phyloP scores from a whole-genome alignment of 2,113 vertebrate genomes.

The Ameiurus melas region DNA sequence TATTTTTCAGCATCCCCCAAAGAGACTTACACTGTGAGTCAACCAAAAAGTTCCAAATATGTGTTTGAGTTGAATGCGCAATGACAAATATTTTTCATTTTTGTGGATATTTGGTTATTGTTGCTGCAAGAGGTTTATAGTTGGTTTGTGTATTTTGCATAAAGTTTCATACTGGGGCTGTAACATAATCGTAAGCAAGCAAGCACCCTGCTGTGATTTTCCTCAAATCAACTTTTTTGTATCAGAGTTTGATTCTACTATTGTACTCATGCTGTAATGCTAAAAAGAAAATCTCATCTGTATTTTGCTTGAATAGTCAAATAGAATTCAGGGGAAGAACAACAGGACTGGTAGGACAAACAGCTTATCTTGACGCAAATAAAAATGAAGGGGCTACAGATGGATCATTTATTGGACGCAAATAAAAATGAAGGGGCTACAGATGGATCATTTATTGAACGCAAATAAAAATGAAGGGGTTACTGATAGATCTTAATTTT shows the following conservation, averaged over 20 bases:
- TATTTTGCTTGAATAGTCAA: neutral
- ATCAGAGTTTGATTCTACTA: neutral
- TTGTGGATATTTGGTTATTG: neutral
- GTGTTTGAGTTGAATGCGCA: neutral
- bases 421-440: neutral
- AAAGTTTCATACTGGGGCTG: neutral
- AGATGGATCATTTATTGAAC: too few species aligned
- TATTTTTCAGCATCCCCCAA: too few species aligned
- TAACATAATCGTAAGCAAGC: neutral
- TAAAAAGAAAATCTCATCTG: neutral
- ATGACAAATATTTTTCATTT: neutral
- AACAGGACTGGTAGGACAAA: neutral
- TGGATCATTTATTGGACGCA: neutral
- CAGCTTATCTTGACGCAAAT: neutral
- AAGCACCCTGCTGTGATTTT: neutral
- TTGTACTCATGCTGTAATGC: neutral
- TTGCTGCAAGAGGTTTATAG: neutral
- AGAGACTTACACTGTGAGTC: neutral
- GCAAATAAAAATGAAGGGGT: neutral
- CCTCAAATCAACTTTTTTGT: neutral
- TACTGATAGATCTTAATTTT: conserved; percentile 11
- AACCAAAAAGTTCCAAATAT: neutral
- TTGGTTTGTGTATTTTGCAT: neutral
- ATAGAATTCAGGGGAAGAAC: neutral
- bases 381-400: neutral